Evolutionary conservation across 2,797 vertebrate genomes (phyloP), one percentile per base, ranked within the genome.

Genomic region (Trachurus trachurus): DNA sequence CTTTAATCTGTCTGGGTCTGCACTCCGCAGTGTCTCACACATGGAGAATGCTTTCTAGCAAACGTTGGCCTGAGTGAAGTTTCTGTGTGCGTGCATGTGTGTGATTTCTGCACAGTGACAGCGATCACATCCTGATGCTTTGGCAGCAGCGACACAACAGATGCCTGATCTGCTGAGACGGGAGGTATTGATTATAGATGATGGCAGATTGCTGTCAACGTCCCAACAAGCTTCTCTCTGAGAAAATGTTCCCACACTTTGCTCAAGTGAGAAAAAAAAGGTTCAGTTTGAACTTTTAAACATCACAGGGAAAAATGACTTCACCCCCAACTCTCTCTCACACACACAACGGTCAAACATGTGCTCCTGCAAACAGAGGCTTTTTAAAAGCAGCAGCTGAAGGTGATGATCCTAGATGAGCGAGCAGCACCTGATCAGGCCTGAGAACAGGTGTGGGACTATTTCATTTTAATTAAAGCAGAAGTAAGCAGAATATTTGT

Each of bases 141-240:
- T 81, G 53, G 78, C 73, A 81, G 72, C 10, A 5, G 4, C 16
- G 53, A 54, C 9, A 5, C 58, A 22, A 47, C 31, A 76, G 49
- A 37, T 15, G 58, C 13, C 1, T 15, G 60, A 67, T 31, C 21
- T 39, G 39, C 49, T 29, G 42, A 66, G 31, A 22, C 17, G 45
- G 45, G 4, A 19, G 31, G 21, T 42, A 58, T 11, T 42, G 54
- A 72, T 52, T 17, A 42, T 9, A 29, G 63, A 5, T 49, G 68
- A 65, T 15, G 15, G 53, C 52, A 37, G 67, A 69, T 45, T 2
- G 12, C 2, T 22, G 49, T 63, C 37, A 64, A 2, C 59, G 34
- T 21, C 58, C 10, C 21, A 52, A 5, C n/a, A 0, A 21, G 10
- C n/a, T n/a, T 22, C 50, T 52, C 31, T 34, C 31, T 2, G 16